These are phyloP conservation scores for Raja brachyura DNA, from an alignment of 2,113 vertebrate genomes.

Conservation along the genomic window DNA sequence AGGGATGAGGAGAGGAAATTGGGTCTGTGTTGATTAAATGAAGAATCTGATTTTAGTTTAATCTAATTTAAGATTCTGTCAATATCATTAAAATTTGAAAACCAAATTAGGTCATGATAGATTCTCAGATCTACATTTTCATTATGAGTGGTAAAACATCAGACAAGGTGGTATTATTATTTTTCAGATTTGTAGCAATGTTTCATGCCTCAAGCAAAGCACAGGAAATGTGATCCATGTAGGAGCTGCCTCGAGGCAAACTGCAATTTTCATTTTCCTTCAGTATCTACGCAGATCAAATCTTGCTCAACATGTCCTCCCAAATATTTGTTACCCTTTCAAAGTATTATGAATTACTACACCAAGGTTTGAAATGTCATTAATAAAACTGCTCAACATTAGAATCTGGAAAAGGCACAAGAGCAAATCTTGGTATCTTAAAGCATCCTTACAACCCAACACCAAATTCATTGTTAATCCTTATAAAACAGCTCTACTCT, in stretches of 20 bases:
- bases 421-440: neutral
- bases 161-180: neutral
- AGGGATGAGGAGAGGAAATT: neutral
- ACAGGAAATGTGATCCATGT: neutral
- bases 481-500: neutral
- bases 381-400: neutral
- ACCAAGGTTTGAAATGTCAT: neutral
- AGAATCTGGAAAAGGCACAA: neutral
- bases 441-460: neutral
- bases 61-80: neutral
- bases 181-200: neutral
- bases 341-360: neutral
- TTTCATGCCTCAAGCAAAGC: neutral
- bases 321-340: neutral
- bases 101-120: neutral
- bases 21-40: neutral
- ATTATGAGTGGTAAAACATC: neutral
- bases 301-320: neutral
- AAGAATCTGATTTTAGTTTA: neutral
- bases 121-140: neutral
- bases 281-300: neutral
- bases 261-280: slow-evolving; percentile 9
- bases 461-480: neutral
- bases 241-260: neutral
- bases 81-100: neutral